Evolutionary conservation across 1,140 invertebrate species (phyloP), one percentile per base, ranked within the genome.

Genomic region (Caenorhabditis latens): DNA sequence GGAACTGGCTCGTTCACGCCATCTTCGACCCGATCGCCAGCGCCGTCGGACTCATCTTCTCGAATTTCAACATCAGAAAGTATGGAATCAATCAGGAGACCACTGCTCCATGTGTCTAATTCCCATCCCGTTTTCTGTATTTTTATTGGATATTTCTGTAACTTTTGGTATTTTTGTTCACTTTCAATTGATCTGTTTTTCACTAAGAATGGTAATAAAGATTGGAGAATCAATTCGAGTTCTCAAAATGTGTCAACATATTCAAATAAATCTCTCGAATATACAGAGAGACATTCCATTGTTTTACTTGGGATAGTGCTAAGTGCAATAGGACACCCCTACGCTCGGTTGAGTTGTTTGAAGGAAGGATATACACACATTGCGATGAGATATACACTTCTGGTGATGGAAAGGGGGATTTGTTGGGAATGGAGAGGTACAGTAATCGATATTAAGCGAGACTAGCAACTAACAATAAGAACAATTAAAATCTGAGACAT

Each of bases 1-100:
- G 88, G 88, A 53, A 84, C 83, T 88, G 71, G 71, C 16, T 89
- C n/a, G 43, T 89, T 8, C 88, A 88, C 84, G 86, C 88, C 63
- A 24, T 89, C 87, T 50, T 89, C 79, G 88, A 89, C 50, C 88
- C 88, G 16, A 42, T 88, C 50, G 53, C 65, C 87, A 21, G 14
- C 8, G 32, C 87, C 9, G 13, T 88, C 48, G 87, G 88, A 21
- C 65, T 89, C 14, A 42, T 84, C 87, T 88, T 87, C 86, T 61
- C 84, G 7, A 55, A 46, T 24, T 85, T 87, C 84, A 87, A 55
- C 46, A 86, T 87, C 48, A 55, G 86, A 65, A 85, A 86, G 43
- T 87, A 87, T 42, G 86, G 86, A 58, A 67, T 87, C 84, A 87
- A 86, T 58, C 48, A 46, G 42, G 61, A 87, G 43, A 84, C 84